Conservation (phyloP, 1,140 invertebrate species). For the Cryptotermes secundus region DNA sequence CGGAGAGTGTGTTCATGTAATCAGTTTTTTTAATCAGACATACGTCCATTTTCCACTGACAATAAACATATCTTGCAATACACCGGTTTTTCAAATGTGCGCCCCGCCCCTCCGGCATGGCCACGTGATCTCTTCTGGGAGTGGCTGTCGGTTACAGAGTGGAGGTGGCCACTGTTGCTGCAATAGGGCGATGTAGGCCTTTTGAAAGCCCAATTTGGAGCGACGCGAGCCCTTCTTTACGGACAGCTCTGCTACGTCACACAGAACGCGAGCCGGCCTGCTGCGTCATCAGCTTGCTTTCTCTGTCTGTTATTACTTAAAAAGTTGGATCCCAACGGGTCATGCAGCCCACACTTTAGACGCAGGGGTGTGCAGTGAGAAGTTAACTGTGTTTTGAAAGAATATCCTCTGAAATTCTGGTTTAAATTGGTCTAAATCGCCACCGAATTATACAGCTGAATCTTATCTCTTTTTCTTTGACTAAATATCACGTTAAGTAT, state of each 20-base stretch:
- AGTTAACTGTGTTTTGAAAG: too few species aligned
- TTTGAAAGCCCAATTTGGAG: conserved; percentile 16
- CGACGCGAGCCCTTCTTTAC: conserved; percentile 6
- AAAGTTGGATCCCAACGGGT: conserved; percentile 10
- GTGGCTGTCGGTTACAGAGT: neutral
- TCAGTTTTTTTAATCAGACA: neutral
- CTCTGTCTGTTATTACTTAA: conserved; percentile 7
- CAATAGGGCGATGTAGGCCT: neutral
- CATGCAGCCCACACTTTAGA: neutral
- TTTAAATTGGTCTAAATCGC: too few species aligned
- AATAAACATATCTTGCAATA: neutral
- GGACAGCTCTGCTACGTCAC: neutral
- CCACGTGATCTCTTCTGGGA: neutral
- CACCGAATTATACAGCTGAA: too few species aligned
- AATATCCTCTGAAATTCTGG: too few species aligned
- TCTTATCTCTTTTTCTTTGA: too few species aligned
- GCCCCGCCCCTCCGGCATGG: conserved; percentile 7
- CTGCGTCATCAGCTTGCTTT: neutral
- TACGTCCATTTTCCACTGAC: conserved; percentile 2
- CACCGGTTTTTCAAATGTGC: conserved; percentile 18
- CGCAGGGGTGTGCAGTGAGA: neutral
- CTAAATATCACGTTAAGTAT: too few species aligned
- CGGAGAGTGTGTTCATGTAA: neutral
- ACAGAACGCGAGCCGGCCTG: neutral
- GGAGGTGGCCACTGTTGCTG: neutral